Evolutionary conservation across 1,140 invertebrate species (phyloP), one percentile per base, ranked within the genome.

Genomic region (Zaprionus taronus): DNA sequence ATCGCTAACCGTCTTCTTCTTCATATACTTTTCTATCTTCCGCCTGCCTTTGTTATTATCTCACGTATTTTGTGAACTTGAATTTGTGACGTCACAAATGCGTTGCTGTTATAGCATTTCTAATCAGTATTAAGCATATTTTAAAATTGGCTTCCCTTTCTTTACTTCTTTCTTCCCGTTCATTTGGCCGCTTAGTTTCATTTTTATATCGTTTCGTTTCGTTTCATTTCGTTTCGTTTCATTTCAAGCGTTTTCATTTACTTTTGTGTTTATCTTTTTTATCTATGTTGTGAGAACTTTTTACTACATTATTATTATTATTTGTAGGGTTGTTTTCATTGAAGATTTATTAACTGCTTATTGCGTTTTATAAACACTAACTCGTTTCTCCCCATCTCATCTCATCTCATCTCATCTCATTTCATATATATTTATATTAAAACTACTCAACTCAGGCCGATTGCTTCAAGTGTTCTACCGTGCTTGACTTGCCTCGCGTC

Each of bases 361-460:
- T 91, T 91, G 86, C 86, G 86, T 90, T 91, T 90, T 91, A 90
- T 84, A 89, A 89, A 91, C 86, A 89, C 86, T 83, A 85, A 90
- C 80, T 79, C 47, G 53, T 77, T 38, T 38, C 63, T 61, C 24
- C 58, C 57, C 57, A n/a, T 62, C 62, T 57, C 6, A 70, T 15
- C 38, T 41, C 15, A 44, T n/a, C 14, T 41, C 15, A 47, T 17
- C n/a, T 17, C n/a, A 44, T 44, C 6, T 17, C 41, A 38, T 38
- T 14, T 47, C 41, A 47, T 47, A 47, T 47, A 47, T 47, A 47
- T 47, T 47, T 64, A 38, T 79, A 84, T 79, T 87, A 89, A 78
- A 90, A 90, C 84, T 89, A 89, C 85, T 89, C 83, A 78, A 84
- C 79, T 90, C 84, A 78, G 87, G 84, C 80, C 68, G 83, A 75